These are phyloP conservation scores for Vulpes ferrilata DNA, from an alignment of 2,113 vertebrate genomes.

Conservation along the genomic window DNA sequence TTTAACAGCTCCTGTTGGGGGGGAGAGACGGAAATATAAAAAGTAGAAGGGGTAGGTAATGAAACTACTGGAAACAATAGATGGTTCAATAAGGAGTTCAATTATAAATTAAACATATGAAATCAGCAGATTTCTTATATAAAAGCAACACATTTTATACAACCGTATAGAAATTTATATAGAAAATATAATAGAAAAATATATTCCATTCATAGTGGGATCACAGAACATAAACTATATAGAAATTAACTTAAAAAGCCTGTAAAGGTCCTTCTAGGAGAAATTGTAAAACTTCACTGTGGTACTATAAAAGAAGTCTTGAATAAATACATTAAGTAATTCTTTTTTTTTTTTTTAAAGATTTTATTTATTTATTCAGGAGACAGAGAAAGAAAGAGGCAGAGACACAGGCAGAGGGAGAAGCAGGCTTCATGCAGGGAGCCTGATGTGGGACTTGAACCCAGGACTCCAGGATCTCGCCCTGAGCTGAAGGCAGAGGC, in stretches of 20 bases:
- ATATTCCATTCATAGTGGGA: background rate
- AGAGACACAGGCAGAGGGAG: no score
- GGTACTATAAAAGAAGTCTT: background rate
- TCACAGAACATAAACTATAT: background rate
- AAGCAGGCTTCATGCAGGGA: no score
- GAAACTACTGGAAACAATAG: background rate
- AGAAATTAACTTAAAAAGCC: background rate
- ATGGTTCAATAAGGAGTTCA: background rate
- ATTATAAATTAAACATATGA: background rate
- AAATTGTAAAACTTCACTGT: background rate
- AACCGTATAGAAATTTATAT: background rate
- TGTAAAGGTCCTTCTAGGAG: background rate
- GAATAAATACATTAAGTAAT: background rate
- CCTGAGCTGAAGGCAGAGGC: no score
- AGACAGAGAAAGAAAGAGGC: no score
- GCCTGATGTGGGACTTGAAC: no score
- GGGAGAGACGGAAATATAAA: background rate
- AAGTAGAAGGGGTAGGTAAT: background rate
- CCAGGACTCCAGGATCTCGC: no score
- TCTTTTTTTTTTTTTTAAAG: background rate
- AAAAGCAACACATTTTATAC: constrained; percentile 7
- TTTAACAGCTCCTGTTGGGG: background rate
- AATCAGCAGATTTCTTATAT: background rate
- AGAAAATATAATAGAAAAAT: background rate
- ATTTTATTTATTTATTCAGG: no score